Percentiles rank a stretch among this genome's conserved stretches.
Evolutionary conservation across 2,797 vertebrate genomes (phyloP).

Genomic region (Hypotaenidia okinawae): DNA sequence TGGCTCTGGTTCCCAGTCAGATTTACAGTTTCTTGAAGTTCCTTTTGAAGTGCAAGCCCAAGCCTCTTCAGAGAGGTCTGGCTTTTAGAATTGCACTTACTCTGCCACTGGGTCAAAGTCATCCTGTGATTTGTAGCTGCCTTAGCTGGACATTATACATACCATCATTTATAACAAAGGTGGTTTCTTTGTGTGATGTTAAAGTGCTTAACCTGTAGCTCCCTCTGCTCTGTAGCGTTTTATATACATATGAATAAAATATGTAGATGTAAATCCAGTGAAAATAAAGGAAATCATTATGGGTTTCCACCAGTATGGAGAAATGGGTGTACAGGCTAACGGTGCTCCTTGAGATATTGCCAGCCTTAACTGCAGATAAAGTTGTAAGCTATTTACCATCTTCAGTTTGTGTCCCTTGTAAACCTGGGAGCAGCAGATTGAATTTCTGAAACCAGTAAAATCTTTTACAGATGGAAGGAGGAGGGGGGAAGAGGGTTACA

Average conservation of each 20-base stretch:
- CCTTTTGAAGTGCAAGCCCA: conserved; percentile 32
- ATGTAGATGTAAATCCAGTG: background rate
- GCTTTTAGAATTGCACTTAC: background rate
- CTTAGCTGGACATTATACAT: background rate
- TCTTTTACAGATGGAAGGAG: conserved; percentile 39
- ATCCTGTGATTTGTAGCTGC: background rate
- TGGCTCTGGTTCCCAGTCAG: conserved; percentile 25
- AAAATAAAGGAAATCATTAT: background rate
- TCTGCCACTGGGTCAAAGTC: background rate
- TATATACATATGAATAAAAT: background rate
- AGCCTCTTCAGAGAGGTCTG: background rate
- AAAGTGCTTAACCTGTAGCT: background rate
- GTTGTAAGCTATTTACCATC: background rate
- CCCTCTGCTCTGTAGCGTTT: background rate
- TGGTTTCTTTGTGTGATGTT: background rate
- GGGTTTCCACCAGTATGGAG: background rate
- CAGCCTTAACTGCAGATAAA: background rate
- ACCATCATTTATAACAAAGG: background rate
- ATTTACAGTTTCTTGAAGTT: conserved; percentile 24
- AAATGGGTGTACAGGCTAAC: background rate
- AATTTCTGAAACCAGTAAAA: conserved; percentile 45
- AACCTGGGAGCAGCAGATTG: conserved; percentile 20
- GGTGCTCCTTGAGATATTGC: background rate
- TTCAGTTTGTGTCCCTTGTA: conserved; percentile 1
- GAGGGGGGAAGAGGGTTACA: background rate